These are phyloP conservation scores for Musca vetustissima DNA, from an alignment of 1,140 invertebrate species.

Conservation along the genomic window DNA sequence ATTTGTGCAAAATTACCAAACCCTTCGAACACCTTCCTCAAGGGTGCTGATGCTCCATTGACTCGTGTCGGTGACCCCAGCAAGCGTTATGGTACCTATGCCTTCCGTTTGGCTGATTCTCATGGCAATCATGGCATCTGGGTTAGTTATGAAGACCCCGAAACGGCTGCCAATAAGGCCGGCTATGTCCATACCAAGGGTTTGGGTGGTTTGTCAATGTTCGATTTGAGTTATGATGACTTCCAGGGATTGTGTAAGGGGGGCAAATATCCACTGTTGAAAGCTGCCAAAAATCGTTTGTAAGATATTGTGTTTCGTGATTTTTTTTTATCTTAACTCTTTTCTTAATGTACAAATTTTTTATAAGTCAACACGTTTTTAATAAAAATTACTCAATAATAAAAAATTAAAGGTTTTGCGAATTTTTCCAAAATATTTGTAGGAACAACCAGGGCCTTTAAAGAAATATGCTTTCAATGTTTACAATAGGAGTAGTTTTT, in stretches of 20 bases:
- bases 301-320: too few species aligned
- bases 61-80: slow-evolving; percentile 71
- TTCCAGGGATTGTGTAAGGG: slow-evolving; percentile 77
- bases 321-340: neutral
- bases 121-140: slow-evolving; percentile 74
- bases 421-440: too few species aligned
- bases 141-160: slow-evolving; percentile 87
- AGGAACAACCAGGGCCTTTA: too few species aligned
- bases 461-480: too few species aligned
- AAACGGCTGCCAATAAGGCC: slow-evolving; percentile 80
- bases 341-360: too few species aligned
- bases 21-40: slow-evolving; percentile 58
- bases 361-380: too few species aligned
- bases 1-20: slow-evolving; percentile 72
- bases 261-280: slow-evolving; percentile 72
- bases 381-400: too few species aligned
- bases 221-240: slow-evolving; percentile 80
- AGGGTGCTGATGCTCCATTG: slow-evolving; percentile 63
- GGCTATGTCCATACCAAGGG: slow-evolving; percentile 69
- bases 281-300: slow-evolving; percentile 51
- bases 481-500: too few species aligned
- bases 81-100: slow-evolving; percentile 77
- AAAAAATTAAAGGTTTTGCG: too few species aligned
- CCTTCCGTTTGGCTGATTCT: slow-evolving; percentile 68
- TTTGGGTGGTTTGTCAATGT: slow-evolving; percentile 78